These are phyloP conservation scores for Drosophila histrio DNA, from an alignment of 2,888 invertebrate species.

Conservation along the genomic window DNA sequence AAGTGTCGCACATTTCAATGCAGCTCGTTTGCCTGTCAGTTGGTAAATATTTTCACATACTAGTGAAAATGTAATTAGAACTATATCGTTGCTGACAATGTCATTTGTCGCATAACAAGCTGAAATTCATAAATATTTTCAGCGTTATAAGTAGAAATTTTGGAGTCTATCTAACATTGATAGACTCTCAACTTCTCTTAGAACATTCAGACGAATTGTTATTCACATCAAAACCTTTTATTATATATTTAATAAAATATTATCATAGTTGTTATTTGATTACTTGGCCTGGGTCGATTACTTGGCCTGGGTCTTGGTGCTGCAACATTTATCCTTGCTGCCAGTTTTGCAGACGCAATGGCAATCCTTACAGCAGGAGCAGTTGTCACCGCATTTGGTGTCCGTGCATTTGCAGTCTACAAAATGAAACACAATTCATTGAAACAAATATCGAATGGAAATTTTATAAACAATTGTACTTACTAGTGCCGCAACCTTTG, in stretches of 20 bases:
- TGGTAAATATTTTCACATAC: constrained; percentile 7
- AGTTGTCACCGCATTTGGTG: constrained; percentile 70
- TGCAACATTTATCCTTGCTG: constrained; percentile 70
- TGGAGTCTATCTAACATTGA: background rate
- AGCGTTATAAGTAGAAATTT: background rate
- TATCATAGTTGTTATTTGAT: background rate
- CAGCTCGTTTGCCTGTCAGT: constrained; percentile 1
- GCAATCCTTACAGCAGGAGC: constrained; percentile 67
- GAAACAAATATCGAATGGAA: background rate
- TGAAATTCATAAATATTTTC: background rate
- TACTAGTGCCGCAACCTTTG: constrained; percentile 70
- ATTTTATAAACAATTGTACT: constrained; percentile 33
- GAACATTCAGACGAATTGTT: too few species aligned
- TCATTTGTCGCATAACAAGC: background rate
- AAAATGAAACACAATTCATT: background rate
- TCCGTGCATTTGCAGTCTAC: constrained; percentile 69
- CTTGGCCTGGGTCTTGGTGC: constrained; percentile 47
- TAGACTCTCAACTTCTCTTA: too few species aligned
- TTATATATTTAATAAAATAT: background rate
- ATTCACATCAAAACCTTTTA: background rate
- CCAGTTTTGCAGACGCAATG: constrained; percentile 71
- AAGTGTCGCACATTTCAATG: constrained; percentile 21
- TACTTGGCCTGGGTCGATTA: constrained; percentile 36
- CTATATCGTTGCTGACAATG: constrained; percentile 8
- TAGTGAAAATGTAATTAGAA: constrained; percentile 46